A percentile compares a stretch with the other conserved stretches of the same genome.
phyloP scores from a whole-genome alignment of 2,797 vertebrate genomes.

The Lycodopsis pacificus region DNA sequence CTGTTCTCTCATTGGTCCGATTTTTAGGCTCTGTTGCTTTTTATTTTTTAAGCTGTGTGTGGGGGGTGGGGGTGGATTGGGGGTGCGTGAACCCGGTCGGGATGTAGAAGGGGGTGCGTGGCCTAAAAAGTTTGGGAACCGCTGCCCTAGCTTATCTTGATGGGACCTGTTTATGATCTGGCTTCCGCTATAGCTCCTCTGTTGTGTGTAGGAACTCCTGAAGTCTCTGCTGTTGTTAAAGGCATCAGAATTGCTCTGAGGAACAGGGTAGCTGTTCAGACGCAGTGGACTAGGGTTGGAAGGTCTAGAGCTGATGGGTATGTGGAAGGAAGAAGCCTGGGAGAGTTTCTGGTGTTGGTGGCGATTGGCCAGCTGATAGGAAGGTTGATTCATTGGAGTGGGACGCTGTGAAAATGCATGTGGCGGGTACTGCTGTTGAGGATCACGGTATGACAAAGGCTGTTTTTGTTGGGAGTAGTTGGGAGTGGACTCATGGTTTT shows the following conservation, averaged over 20 bases:
- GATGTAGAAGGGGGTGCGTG: too few relatives aligned
- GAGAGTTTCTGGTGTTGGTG: slow-evolving; percentile 39
- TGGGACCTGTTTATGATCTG: slow-evolving; percentile 42
- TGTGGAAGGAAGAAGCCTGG: slow-evolving; percentile 63
- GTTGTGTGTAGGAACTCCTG: slow-evolving; percentile 48
- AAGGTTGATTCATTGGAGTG: slow-evolving; percentile 53
- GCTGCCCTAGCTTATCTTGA: slow-evolving; percentile 39
- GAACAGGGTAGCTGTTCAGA: slow-evolving; percentile 64
- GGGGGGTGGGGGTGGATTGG: too few relatives aligned
- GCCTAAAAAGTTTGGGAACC: too few relatives aligned
- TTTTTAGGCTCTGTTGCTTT: too few relatives aligned
- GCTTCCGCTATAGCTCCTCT: slow-evolving; percentile 50
- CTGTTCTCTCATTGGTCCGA: too few relatives aligned
- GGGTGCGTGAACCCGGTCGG: too few relatives aligned
- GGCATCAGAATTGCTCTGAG: slow-evolving; percentile 53
- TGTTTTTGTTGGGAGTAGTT: slow-evolving; percentile 56
- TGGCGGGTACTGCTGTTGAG: slow-evolving; percentile 41
- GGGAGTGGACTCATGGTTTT: slow-evolving; percentile 68
- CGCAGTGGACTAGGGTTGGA: slow-evolving; percentile 46
- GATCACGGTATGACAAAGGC: slow-evolving; percentile 28
- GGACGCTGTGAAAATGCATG: slow-evolving; percentile 49
- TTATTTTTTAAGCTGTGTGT: too few relatives aligned
- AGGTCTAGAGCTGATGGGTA: slow-evolving; percentile 32
- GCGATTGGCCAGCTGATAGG: slow-evolving; percentile 50
- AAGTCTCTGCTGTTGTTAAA: slow-evolving; percentile 53